Percentiles rank a stretch among this genome's conserved stretches.
Evolutionary conservation across 2,113 vertebrate genomes (phyloP).

Genomic region (Microcebus lehilahytsara): DNA sequence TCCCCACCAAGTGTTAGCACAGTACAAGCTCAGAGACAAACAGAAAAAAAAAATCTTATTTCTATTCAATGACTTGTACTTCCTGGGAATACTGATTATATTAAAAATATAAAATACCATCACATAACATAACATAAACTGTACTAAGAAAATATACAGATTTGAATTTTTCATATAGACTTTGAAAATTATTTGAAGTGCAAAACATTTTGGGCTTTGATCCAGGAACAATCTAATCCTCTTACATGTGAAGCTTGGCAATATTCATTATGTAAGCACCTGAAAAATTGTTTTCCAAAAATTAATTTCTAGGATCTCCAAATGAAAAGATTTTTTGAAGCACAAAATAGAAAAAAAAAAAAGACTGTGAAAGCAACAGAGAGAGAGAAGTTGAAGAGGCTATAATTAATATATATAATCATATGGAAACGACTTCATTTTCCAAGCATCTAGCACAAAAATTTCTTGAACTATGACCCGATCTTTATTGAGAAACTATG

Average conservation of each 20-base stretch:
- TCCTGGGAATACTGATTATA: neutral
- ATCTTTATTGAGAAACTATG: neutral
- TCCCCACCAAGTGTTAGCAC: neutral
- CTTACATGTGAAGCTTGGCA: neutral
- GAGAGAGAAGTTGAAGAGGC: neutral
- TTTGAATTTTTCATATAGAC: neutral
- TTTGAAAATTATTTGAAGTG: neutral
- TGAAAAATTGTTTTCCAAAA: conserved; percentile 41
- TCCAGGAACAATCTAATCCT: conserved; percentile 39
- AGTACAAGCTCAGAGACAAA: neutral
- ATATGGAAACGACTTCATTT: neutral
- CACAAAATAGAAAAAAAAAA: conserved; percentile 20
- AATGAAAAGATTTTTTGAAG: conserved; percentile 38
- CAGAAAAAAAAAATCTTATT: neutral
- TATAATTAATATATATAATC: neutral
- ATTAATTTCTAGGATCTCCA: conserved; percentile 35
- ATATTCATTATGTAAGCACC: conserved; percentile 26
- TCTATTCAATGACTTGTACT: neutral
- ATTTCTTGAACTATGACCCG: neutral
- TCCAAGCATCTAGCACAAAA: neutral
- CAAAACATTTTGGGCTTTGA: neutral
- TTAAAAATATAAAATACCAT: conserved; percentile 12
- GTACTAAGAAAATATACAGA: neutral
- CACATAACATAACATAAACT: neutral
- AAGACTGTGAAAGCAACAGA: neutral